phyloP scores from a whole-genome alignment of 2,888 invertebrate genomes.

The Idaea straminata region DNA sequence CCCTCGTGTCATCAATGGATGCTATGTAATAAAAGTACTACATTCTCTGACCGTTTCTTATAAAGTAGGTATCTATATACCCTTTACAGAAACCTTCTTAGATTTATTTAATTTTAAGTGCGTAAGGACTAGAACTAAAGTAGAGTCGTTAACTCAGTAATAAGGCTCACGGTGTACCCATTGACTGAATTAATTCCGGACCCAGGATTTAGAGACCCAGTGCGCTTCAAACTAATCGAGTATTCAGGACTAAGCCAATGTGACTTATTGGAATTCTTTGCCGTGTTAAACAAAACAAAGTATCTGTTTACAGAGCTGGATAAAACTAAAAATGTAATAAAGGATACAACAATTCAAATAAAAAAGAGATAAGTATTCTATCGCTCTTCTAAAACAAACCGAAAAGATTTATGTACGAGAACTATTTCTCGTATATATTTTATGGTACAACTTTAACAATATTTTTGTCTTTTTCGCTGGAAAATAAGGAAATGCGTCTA shows the following conservation, averaged over 20 bases:
- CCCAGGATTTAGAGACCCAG: conserved; percentile 35
- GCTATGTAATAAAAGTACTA: not conserved
- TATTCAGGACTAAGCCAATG: conserved; percentile 35
- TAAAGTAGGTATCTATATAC: not conserved
- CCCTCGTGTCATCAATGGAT: not conserved
- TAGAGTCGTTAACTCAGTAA: conserved; percentile 32
- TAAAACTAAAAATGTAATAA: not conserved
- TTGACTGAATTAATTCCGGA: conserved; percentile 32
- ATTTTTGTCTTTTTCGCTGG: not conserved
- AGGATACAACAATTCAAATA: not conserved
- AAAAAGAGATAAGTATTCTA: not conserved
- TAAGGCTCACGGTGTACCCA: conserved; percentile 33
- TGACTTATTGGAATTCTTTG: conserved; percentile 33
- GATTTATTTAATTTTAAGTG: conserved; percentile 1
- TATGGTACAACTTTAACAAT: not conserved
- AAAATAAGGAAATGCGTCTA: not conserved
- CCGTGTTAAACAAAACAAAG: not conserved
- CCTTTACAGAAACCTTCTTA: not conserved
- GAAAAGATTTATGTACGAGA: not conserved
- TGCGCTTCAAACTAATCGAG: conserved; percentile 39
- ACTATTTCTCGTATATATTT: not conserved
- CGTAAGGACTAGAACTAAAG: not conserved
- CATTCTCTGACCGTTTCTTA: not conserved
- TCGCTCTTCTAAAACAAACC: not conserved
- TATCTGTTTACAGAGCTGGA: not conserved